These are phyloP conservation scores for Megaleporinus macrocephalus DNA, from an alignment of 2,113 vertebrate species.

Conservation along the genomic window DNA sequence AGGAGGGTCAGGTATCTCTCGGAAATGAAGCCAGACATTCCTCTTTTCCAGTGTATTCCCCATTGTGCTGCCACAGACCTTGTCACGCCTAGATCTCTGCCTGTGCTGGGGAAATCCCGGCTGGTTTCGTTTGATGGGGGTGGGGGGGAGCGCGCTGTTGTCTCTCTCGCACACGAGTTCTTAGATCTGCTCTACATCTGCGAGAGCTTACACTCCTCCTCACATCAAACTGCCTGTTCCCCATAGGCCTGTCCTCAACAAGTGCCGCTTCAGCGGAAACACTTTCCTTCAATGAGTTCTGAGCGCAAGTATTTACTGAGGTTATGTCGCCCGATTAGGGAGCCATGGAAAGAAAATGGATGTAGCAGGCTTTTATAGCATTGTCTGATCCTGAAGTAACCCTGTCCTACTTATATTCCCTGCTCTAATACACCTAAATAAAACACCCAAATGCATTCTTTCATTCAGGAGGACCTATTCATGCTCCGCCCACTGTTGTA, in stretches of 20 bases:
- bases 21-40: conserved; percentile 61
- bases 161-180: conserved; percentile 49
- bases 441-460: too few relatives aligned
- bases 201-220: conserved; percentile 39
- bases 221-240: conserved; percentile 43
- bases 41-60: conserved; percentile 23
- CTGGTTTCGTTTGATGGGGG: conserved; percentile 46
- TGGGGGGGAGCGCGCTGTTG: conserved; percentile 58
- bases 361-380: background rate
- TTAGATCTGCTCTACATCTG: conserved; percentile 57
- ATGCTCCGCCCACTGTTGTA: too few relatives aligned
- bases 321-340: background rate
- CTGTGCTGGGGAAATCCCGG: conserved; percentile 18
- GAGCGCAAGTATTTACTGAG: conserved; percentile 45
- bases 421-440: too few relatives aligned
- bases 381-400: background rate
- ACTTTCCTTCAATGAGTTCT: conserved; percentile 55
- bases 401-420: background rate
- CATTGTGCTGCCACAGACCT: conserved; percentile 27
- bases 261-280: conserved; percentile 56
- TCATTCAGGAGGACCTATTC: too few relatives aligned
- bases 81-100: conserved; percentile 44
- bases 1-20: conserved; percentile 66
- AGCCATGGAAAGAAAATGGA: conserved; percentile 23
- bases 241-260: conserved; percentile 51